Evolutionary conservation across 2,797 vertebrate species (phyloP), one percentile per base, ranked within the genome.

Genomic region (Pseudotriccus pelzelni): DNA sequence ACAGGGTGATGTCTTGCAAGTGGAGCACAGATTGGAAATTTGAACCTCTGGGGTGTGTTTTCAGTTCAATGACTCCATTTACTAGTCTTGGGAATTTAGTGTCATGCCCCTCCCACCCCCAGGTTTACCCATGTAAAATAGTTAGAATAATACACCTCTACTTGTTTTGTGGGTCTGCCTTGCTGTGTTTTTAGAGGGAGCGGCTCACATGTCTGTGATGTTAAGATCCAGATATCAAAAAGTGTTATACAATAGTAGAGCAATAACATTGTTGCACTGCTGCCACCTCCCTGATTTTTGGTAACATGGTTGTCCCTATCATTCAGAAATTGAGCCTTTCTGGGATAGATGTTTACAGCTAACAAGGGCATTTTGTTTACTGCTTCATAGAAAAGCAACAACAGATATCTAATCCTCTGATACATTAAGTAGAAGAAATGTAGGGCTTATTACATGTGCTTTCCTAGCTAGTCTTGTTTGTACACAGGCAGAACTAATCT

Each of bases 401-500:
- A 6, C 34, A 73, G 30, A 28, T 10, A 60, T 20, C 19, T 64
- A 89, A 60, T 52, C 59, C 21, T 32, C 28, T 68, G 53, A 66
- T 62, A 37, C 1, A 1, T 36, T 67, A 55, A 27, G 53, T 9
- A 62, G 72, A 67, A 75, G 49, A 59, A 83, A 70, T 6, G 4
- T 16, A 63, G 75, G 37, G 15, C 12, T 70, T 58, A 46, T 36
- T 84, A 24, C 22, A 17, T 53, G 25, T 27, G 27, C n/a, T 28
- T 87, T 78, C 46, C 18, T 17, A 90, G 84, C 27, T 72, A 64
- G 25, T 83, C 53, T 68, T 34, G 41, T 27, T 78, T 73, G 47
- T 46, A 79, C 28, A 67, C 24, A 88, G 67, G 77, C 67, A 96
- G 56, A 91, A 79, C 47, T 79, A 92, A 96, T 66, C 78, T 83